A percentile compares a stretch with the other conserved stretches of the same genome.
Conservation (phyloP, 35 echinoderm and acorn worm species). For the Holothuria glaberrima region DNA sequence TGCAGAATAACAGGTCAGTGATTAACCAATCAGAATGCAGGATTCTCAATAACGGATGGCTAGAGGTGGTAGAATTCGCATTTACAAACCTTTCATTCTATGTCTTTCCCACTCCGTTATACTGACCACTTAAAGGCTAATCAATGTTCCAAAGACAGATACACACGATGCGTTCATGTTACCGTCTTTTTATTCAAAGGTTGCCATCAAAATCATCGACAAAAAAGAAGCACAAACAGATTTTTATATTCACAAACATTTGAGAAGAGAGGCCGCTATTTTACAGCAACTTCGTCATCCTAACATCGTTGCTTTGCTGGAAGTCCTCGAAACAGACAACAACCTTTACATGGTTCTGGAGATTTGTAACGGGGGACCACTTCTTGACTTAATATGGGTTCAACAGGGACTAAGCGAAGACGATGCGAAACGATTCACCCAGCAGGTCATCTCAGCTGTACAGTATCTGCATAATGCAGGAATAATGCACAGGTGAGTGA, state of each 20-base stretch:
- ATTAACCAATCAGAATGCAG: too few relatives aligned
- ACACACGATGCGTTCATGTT: too few relatives aligned
- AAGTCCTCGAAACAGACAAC: conserved; percentile 97
- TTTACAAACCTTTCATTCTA: too few relatives aligned
- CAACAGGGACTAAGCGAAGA: conserved; percentile 67
- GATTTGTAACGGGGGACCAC: conserved; percentile 84
- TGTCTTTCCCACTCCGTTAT: too few relatives aligned
- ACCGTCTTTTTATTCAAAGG: conserved; percentile 54
- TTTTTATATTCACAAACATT: conserved; percentile 80
- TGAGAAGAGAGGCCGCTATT: conserved; percentile 82
- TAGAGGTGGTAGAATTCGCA: too few relatives aligned
- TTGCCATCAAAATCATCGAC: conserved; percentile 95
- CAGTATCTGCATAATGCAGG: conserved; percentile 89
- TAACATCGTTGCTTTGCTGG: conserved; percentile 80
- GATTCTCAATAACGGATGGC: too few relatives aligned
- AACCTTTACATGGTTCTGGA: conserved; percentile 91
- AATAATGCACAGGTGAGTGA: conserved; percentile 86
- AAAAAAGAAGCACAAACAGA: conserved; percentile 74
- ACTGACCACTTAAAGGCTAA: too few relatives aligned
- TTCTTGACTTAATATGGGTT: conserved; percentile 79
- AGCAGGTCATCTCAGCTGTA: conserved; percentile 88
- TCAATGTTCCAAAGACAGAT: too few relatives aligned
- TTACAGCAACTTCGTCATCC: conserved; percentile 84
- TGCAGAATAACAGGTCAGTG: too few relatives aligned
- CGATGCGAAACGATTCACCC: conserved; percentile 68